Conservation (phyloP, 2,113 vertebrate genomes). For the Tetrao urogallus region DNA sequence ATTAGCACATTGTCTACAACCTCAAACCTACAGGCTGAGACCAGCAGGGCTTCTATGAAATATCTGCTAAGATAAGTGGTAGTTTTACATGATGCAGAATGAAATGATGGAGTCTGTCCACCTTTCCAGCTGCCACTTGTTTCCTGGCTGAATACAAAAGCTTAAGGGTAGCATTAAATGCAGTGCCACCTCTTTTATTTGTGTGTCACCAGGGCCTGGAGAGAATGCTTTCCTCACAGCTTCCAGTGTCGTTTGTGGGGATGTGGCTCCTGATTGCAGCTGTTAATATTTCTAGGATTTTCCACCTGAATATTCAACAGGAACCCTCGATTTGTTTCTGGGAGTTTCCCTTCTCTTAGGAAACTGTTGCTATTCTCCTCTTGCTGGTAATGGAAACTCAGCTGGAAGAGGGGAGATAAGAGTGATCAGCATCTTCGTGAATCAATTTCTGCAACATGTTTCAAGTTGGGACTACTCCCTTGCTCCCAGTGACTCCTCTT, state of each 20-base stretch:
- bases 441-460: not conserved
- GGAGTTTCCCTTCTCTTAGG: not conserved
- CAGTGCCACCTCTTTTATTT: not conserved
- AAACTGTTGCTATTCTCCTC: not conserved
- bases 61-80: not conserved
- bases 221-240: not conserved
- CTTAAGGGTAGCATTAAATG: not conserved
- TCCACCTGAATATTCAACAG: not conserved
- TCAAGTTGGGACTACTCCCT: not conserved
- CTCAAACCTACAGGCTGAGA: slow-evolving; percentile 21
- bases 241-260: not conserved
- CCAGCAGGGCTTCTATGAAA: not conserved
- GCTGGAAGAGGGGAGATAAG: not conserved
- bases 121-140: not conserved
- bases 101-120: not conserved
- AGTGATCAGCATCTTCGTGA: not conserved
- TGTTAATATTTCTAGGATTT: slow-evolving; percentile 13
- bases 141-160: not conserved
- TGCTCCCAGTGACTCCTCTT: not conserved
- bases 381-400: not conserved
- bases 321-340: not conserved
- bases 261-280: not conserved
- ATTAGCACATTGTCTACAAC: slow-evolving; percentile 22
- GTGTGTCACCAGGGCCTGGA: not conserved
- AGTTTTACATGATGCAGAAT: not conserved